Base-by-base conservation (phyloP, 2,888 invertebrate genomes). In the Cecidostiba fungosa region DNA sequence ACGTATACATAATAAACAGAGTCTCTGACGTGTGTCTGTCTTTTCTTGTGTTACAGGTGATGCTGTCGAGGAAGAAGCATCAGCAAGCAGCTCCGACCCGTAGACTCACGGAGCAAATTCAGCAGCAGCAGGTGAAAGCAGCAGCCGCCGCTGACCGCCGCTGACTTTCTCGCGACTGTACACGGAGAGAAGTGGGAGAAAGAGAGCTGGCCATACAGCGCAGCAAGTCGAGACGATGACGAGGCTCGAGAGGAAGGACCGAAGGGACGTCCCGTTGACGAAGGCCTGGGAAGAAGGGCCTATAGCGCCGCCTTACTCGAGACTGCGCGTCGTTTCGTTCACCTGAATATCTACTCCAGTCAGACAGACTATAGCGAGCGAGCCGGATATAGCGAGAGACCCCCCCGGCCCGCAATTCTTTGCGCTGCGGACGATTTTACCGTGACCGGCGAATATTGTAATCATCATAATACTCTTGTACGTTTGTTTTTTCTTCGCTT, bases 91-190 rank as follows among this genome's bases (percentile, higher is more conserved):
- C 50, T 29, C 69, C 16, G 6, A 3, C 6, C 19, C 69, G 36
- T 39, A 76, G 76, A 14, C 29, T 74, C 26, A 4, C 4, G 36
- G 47, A 39, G 62, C 59, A 69, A 59, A 39, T n/a, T n/a, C 23
- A 6, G 12, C 12, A 10, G 19, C 47, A n/a, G 69, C 78, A 85
- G 82, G 82, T 85, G 82, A 85, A 85, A 85, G 85, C 77, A 85
- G 79, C 76, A 70, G 43, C 16, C 39, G 19, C 19, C 62, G 29
- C 73, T 78, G 80, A 79, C 79, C 70, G 76, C 16, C 23, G 77
- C 36, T 39, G 77, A 80, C 85, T 85, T 85, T 82, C 82, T 78
- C 43, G 66, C 47, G 4, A 8, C 26, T 39, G 59, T n/a, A n/a
- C n/a, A n/a, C n/a, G n/a, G n/a, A n/a, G 32, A 23, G n/a, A 16